A percentile compares a stretch with the other conserved stretches of the same genome.
These are phyloP conservation scores for Aethes cnicana DNA, from an alignment of 2,888 invertebrate species.

Conservation along the genomic window DNA sequence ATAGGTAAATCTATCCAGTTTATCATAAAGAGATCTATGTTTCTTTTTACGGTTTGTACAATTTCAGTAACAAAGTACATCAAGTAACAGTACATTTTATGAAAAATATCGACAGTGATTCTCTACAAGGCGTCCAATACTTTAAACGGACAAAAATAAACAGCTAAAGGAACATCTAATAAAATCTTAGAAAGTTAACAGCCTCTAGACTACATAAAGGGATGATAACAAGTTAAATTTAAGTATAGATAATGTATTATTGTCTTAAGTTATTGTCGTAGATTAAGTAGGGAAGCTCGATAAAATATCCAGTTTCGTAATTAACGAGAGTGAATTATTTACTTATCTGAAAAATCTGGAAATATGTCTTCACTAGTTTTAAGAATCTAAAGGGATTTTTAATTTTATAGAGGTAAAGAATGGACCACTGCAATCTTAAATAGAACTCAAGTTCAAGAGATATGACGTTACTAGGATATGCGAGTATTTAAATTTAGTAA, in stretches of 20 bases:
- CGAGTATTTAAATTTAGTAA: constrained; percentile 39
- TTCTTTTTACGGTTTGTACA: too few relatives aligned
- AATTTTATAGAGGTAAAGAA: constrained; percentile 54
- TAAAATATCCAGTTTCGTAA: constrained; percentile 39
- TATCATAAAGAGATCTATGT: too few relatives aligned
- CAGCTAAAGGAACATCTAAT: constrained; percentile 19
- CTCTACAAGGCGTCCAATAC: constrained; percentile 18
- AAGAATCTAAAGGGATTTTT: constrained; percentile 40
- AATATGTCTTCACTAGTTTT: constrained; percentile 40
- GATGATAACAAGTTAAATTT: constrained; percentile 24
- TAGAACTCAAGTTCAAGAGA: constrained; percentile 36
- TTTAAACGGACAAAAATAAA: constrained; percentile 19
- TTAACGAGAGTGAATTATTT: constrained; percentile 27
- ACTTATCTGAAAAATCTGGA: constrained; percentile 34
- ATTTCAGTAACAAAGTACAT: too few relatives aligned
- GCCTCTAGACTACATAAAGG: constrained; percentile 29
- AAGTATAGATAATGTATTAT: constrained; percentile 44
- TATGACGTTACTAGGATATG: constrained; percentile 42
- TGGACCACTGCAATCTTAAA: constrained; percentile 58
- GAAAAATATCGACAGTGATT: constrained; percentile 23
- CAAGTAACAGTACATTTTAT: constrained; percentile 11
- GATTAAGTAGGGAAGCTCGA: constrained; percentile 71
- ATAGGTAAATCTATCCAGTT: too few relatives aligned
- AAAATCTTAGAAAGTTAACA: constrained; percentile 32
- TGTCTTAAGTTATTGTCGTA: constrained; percentile 71